Percentiles rank a stretch among this genome's conserved stretches.
Conservation (phyloP, 2,113 vertebrate species). For the Phalacrocorax aristotelis region DNA sequence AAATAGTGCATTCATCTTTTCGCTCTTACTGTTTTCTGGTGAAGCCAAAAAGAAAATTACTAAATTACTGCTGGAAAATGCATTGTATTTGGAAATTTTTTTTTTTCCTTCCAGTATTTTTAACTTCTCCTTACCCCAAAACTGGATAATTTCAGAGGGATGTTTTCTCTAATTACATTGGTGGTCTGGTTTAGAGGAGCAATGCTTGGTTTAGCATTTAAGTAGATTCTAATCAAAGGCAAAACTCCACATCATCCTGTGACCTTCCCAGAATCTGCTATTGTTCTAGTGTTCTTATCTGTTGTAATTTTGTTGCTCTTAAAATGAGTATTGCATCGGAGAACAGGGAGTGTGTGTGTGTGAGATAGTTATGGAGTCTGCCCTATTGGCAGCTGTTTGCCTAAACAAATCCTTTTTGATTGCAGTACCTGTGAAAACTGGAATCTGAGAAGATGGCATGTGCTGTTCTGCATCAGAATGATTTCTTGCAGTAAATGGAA, state of each 20-base stretch:
- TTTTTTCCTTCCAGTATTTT: background rate
- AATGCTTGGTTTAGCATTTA: background rate
- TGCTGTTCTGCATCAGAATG: background rate
- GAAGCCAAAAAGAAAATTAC: background rate
- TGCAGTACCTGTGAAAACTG: background rate
- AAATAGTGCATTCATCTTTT: background rate
- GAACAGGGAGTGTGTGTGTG: background rate
- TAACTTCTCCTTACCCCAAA: background rate
- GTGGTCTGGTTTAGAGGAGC: background rate
- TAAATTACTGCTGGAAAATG: background rate
- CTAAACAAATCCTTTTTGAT: background rate
- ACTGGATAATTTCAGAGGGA: background rate
- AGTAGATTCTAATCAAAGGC: background rate
- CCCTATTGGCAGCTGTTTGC: background rate
- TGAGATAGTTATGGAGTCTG: background rate
- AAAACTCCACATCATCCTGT: background rate
- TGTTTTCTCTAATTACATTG: background rate
- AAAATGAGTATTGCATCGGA: background rate
- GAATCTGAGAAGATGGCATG: background rate
- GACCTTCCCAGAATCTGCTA: background rate
- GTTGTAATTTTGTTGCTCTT: background rate
- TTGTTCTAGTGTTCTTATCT: background rate
- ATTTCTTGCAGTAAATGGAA: constrained; percentile 5
- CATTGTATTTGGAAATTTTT: background rate
- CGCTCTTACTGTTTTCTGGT: background rate